A percentile compares a stretch with the other conserved stretches of the same genome.
Conservation (phyloP, 2,888 invertebrate species). For the Gasteruption jaculator region DNA sequence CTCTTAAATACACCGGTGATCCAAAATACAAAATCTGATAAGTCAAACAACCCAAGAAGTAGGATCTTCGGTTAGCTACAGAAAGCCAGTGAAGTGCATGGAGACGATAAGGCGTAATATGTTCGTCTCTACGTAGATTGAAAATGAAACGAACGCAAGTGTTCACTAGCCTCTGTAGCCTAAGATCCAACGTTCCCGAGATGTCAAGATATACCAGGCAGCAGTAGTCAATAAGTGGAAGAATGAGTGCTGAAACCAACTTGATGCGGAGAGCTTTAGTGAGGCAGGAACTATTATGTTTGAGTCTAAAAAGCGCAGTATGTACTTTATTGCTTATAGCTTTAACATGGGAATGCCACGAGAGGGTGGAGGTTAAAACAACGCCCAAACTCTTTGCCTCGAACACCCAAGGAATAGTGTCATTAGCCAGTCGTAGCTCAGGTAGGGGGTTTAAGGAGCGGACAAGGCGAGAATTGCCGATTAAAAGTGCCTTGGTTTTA, state of each 20-base stretch:
- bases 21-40: too few relatives aligned
- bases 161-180: too few relatives aligned
- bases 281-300: too few relatives aligned
- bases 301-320: constrained; percentile 5
- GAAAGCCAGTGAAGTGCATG: constrained; percentile 10
- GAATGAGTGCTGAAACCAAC: constrained; percentile 7
- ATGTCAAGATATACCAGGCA: constrained; percentile 12
- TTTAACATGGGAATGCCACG: constrained; percentile 8
- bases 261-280: too few relatives aligned
- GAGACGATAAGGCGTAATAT: constrained; percentile 13
- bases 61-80: background rate
- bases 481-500: too few relatives aligned
- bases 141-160: constrained; percentile 17
- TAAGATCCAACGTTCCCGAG: constrained; percentile 4
- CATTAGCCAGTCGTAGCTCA: too few relatives aligned
- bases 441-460: background rate
- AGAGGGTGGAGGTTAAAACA: background rate
- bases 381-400: constrained; percentile 6
- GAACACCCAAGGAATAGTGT: background rate
- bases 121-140: constrained; percentile 8
- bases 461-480: constrained; percentile 1
- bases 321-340: background rate
- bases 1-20: too few relatives aligned
- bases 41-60: background rate
- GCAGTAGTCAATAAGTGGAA: constrained; percentile 12